phyloP scores from a whole-genome alignment of 2,797 vertebrate genomes.

The Botia almorhae region DNA sequence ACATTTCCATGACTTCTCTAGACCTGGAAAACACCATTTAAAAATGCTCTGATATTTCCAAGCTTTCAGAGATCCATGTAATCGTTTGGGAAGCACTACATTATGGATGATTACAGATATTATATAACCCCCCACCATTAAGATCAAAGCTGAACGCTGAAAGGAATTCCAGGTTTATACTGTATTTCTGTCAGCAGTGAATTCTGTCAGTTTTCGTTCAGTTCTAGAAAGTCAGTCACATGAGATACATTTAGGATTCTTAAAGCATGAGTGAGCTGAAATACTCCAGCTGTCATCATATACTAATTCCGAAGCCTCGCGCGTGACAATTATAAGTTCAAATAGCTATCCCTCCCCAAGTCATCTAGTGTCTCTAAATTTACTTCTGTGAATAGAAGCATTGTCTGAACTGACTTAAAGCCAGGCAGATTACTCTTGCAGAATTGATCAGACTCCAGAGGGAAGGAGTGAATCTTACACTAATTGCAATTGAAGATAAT shows the following conservation, averaged over 20 bases:
- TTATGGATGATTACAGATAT: constrained; percentile 7
- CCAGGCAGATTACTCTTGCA: constrained; percentile 22
- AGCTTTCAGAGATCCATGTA: background rate
- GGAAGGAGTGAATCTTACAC: background rate
- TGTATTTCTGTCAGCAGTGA: background rate
- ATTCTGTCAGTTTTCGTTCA: constrained; percentile 16
- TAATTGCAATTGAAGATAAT: background rate
- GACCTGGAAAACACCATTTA: background rate
- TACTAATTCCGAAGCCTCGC: constrained; percentile 29
- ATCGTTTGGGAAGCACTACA: background rate
- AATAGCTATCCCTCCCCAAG: constrained; percentile 23
- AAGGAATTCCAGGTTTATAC: constrained; percentile 7
- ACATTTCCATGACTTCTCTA: too few species aligned
- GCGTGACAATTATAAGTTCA: constrained; percentile 12
- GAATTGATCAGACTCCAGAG: constrained; percentile 14
- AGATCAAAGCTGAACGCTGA: background rate
- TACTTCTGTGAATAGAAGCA: constrained; percentile 42
- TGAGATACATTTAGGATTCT: constrained; percentile 20
- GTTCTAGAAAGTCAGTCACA: constrained; percentile 28
- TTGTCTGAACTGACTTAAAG: constrained; percentile 20
- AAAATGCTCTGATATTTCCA: background rate
- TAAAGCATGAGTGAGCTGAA: constrained; percentile 4
- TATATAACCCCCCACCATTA: background rate
- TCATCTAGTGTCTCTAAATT: constrained; percentile 39
- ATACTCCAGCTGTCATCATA: constrained; percentile 49